Evolutionary conservation across 2,113 vertebrate genomes (phyloP).

Genomic region (Tragulus kanchil): DNA sequence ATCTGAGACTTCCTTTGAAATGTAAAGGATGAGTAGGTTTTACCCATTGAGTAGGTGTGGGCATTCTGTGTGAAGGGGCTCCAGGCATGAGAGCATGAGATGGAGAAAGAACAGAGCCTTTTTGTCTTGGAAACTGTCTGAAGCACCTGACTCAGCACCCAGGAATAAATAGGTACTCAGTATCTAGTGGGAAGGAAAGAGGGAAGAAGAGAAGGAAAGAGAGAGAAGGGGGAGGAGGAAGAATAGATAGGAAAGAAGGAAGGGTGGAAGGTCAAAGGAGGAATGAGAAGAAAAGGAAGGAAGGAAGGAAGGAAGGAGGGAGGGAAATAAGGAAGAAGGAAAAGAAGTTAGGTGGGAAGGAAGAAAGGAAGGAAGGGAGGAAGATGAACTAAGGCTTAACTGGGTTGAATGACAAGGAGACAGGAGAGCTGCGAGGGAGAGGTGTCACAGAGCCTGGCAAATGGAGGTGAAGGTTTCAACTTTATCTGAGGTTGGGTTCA

Average conservation of each 20-base stretch:
- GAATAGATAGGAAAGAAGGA: not conserved
- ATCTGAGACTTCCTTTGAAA: not conserved
- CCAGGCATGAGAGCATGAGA: fast-evolving
- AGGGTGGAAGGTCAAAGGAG: conserved; percentile 46
- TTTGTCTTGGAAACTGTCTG: no score
- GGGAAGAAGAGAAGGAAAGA: no score
- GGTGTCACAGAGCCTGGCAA: not conserved
- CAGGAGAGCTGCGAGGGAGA: not conserved
- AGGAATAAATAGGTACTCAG: not conserved
- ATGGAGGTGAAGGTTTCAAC: fast-evolving
- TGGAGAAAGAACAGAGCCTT: fast-evolving
- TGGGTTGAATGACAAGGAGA: not conserved
- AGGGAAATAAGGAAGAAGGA: fast-evolving
- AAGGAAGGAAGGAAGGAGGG: fast-evolving
- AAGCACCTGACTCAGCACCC: fast-evolving
- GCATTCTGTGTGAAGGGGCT: not conserved
- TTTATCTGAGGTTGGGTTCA: fast-evolving
- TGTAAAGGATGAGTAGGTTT: not conserved
- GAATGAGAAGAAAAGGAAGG: not conserved
- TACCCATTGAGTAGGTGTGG: not conserved
- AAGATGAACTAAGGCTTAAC: fast-evolving
- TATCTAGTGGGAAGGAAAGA: not conserved
- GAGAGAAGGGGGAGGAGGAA: fast-evolving
- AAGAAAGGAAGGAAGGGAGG: not conserved
- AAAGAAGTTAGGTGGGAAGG: not conserved